Evolutionary conservation across 2,797 vertebrate genomes (phyloP).

Genomic region (Synaphobranchus kaupii): DNA sequence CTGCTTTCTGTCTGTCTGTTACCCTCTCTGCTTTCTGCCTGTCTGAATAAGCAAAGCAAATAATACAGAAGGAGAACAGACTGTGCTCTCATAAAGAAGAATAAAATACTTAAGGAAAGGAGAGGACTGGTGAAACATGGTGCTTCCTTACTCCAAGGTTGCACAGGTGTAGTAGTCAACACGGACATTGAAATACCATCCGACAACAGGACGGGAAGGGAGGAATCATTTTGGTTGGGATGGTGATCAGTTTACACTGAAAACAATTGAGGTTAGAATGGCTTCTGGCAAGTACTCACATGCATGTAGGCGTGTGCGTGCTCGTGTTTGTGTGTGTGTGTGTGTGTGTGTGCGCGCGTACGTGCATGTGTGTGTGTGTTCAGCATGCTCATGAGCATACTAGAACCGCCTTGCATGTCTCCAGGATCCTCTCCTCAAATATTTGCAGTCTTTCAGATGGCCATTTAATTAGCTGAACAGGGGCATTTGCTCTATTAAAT

Average conservation of each 20-base stretch:
- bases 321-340: neutral
- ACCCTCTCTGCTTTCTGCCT: no score
- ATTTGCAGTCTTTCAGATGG: neutral
- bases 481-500: neutral
- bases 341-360: neutral
- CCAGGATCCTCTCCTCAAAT: neutral
- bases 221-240: neutral
- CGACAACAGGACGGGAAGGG: neutral
- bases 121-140: no score
- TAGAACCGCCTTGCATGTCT: neutral
- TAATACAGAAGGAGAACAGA: no score
- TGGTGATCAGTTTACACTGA: neutral
- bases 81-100: no score
- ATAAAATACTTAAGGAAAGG: no score
- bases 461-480: slow-evolving; percentile 13
- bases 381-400: neutral
- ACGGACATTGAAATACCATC: neutral
- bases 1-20: no score
- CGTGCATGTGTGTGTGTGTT: neutral
- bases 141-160: neutral
- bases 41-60: no score
- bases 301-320: neutral
- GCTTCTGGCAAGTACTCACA: neutral
- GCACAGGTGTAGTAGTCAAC: neutral
- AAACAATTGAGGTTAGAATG: neutral